Evolutionary conservation across 2,113 vertebrate genomes (phyloP), one percentile per base, ranked within the genome.

Genomic region (Antigone vipio): DNA sequence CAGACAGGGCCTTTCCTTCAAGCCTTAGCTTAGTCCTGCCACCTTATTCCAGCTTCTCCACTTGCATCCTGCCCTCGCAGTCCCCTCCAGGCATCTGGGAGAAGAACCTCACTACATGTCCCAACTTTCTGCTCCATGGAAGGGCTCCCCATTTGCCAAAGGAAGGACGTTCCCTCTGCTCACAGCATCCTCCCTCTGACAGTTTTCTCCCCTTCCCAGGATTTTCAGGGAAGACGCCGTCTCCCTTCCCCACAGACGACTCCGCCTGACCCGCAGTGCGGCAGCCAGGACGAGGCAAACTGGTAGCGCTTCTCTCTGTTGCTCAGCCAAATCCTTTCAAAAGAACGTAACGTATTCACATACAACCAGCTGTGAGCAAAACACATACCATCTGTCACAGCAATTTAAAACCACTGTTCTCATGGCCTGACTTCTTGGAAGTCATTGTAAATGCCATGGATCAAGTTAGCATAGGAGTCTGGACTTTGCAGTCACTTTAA

Each of bases 341-440:
- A 93, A 73, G 59, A 76, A 86, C 1, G 3, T 50, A 73, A 58
- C 5, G 2, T 58, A 55, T 34, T 83, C 59, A 62, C 67, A 66
- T 62, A 76, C 2, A 7, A 88, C 63, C 85, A 93, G 75, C 85
- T 88, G 82, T 71, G 68, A 96, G 52, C 83, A 89, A 92, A 94
- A 95, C 59, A 73, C 86, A 59, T 74, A 80, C 59, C 92, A 95
- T 74, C 88, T 92, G 79, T 62, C 75, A 38, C 59, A 92, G 79
- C 88, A 95, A 77, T 74, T 89, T 82, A 67, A 95, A 95, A 77
- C 83, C 55, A 71, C 85, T 55, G 18, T 77, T 95, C 68, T 92
- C 83, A 69, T 92, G 64, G 80, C 27, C 64, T 66, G 73, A 62
- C 85, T 95, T 93, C 60, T 74, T 74, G 60, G 93, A 96, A 95